Conservation (phyloP, 1,140 invertebrate species). For the Ylistrum balloti region DNA sequence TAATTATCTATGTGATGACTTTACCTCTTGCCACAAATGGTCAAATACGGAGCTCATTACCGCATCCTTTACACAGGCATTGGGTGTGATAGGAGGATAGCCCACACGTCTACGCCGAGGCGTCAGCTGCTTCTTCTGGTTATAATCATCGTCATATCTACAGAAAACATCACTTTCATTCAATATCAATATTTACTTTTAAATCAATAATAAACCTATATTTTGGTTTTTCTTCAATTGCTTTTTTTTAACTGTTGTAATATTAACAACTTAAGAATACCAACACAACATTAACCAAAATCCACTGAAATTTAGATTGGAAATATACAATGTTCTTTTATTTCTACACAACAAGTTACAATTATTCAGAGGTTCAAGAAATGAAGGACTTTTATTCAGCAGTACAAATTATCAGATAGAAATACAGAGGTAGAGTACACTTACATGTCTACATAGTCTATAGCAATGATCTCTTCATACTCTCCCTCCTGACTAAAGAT, state of each 20-base stretch:
- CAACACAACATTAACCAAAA: no score
- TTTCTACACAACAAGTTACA: no score
- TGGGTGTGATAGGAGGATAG: conserved; percentile 79
- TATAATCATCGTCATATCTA: conserved; percentile 76
- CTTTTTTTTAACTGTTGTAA: no score
- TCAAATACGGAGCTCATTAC: conserved; percentile 78
- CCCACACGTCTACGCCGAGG: conserved; percentile 73
- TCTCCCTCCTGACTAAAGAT: conserved; percentile 76
- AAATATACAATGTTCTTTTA: no score
- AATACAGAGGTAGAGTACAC: conserved; percentile 57
- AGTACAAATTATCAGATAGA: neutral
- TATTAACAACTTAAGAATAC: no score
- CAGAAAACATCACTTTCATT: neutral
- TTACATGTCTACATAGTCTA: conserved; percentile 78
- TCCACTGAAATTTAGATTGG: no score
- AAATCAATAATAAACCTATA: no score
- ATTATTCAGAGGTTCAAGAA: no score
- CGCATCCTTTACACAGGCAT: conserved; percentile 78
- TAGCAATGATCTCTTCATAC: conserved; percentile 79
- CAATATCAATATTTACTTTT: neutral
- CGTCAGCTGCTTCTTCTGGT: conserved; percentile 76
- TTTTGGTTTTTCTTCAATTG: no score
- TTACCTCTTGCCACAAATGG: conserved; percentile 78
- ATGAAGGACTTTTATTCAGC: no score
- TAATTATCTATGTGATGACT: neutral